Conservation (phyloP, 2,888 invertebrate genomes). For the Tenodera sinensis region DNA sequence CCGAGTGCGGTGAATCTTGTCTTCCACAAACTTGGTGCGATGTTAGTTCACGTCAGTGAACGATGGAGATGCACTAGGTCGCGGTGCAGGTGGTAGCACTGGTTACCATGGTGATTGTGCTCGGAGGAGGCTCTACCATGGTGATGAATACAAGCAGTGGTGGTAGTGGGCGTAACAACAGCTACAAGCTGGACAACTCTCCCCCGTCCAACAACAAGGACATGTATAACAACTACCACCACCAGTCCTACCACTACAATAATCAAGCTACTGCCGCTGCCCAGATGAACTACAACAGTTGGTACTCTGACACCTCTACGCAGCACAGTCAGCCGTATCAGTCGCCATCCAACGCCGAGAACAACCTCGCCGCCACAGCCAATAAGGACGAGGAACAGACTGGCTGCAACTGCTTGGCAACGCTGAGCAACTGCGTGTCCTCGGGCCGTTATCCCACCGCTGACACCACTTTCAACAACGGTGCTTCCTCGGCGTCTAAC, state of each 20-base stretch:
- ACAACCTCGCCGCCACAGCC: neutral
- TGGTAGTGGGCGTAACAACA: neutral
- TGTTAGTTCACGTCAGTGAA: neutral
- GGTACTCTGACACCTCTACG: constrained; percentile 18
- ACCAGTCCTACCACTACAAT: constrained; percentile 7
- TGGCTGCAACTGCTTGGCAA: neutral
- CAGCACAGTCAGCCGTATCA: neutral
- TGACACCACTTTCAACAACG: neutral
- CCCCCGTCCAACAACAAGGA: constrained; percentile 25
- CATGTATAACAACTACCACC: constrained; percentile 16
- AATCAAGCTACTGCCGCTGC: neutral
- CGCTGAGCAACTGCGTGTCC: neutral
- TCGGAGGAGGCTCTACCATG: constrained; percentile 8
- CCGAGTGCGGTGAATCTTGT: neutral
- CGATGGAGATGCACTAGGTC: neutral
- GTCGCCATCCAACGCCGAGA: neutral
- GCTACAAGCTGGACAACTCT: constrained; percentile 20
- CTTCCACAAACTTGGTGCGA: neutral
- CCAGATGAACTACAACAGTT: constrained; percentile 18
- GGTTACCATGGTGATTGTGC: constrained; percentile 9
- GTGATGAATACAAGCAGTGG: constrained; percentile 26
- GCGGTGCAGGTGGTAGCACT: neutral
- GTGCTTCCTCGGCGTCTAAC: constrained; percentile 18
- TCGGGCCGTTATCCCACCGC: constrained; percentile 24
- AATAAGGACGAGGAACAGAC: neutral